Percentiles rank a stretch among this genome's conserved stretches.
phyloP scores from a whole-genome alignment of 2,888 invertebrate species.

The Scaptomyza caliginosa region DNA sequence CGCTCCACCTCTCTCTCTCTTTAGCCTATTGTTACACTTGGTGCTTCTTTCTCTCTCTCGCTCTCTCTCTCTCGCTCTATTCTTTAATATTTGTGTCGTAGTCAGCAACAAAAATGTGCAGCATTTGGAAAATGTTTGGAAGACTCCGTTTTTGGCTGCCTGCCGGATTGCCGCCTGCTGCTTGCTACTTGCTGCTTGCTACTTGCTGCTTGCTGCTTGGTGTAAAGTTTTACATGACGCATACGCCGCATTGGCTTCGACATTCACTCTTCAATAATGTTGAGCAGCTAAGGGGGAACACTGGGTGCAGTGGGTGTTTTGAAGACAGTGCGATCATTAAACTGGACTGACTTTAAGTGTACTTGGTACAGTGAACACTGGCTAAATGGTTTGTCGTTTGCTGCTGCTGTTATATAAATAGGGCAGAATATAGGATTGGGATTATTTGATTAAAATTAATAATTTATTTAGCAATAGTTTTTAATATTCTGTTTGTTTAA shows the following conservation, averaged over 20 bases:
- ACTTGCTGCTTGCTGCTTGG: slow-evolving; percentile 10
- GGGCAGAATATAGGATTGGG: no score
- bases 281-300: no score
- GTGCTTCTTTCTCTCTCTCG: not conserved
- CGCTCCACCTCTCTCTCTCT: not conserved
- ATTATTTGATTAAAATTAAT: no score
- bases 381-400: no score
- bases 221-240: slow-evolving; percentile 57
- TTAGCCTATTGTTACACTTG: slow-evolving; percentile 33
- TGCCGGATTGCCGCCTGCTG: not conserved
- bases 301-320: not conserved
- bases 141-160: slow-evolving; percentile 32
- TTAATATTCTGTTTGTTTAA: no score
- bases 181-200: not conserved
- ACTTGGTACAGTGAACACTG: not conserved
- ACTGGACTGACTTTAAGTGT: slow-evolving; percentile 19
- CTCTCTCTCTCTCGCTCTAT: not conserved
- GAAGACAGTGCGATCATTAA: slow-evolving; percentile 40
- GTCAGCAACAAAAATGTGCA: slow-evolving; percentile 66
- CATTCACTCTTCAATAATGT: slow-evolving; percentile 3
- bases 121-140: slow-evolving; percentile 68
- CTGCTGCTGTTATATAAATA: no score
- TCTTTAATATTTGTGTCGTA: slow-evolving; percentile 51
- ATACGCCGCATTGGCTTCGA: slow-evolving; percentile 65
- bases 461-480: no score